phyloP scores from a whole-genome alignment of 1,140 invertebrate species.

The Drosophila lacertosa region DNA sequence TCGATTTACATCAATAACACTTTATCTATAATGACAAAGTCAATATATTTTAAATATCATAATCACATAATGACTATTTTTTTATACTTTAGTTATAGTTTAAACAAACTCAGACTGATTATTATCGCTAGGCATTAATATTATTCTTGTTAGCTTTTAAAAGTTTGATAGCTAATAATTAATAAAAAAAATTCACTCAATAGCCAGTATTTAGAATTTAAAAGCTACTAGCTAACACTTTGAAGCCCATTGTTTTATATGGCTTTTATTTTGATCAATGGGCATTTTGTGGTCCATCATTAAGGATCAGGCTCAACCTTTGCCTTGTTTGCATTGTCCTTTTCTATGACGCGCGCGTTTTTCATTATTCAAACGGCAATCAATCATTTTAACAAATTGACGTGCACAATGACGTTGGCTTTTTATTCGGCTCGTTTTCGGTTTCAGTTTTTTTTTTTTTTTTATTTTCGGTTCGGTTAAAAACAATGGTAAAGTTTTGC shows the following conservation, averaged over 20 bases:
- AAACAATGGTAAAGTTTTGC: slow-evolving; percentile 72
- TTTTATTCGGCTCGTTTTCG: no score
- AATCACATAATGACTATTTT: no score
- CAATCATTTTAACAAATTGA: slow-evolving; percentile 83
- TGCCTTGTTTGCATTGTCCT: slow-evolving; percentile 55
- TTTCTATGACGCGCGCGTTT: slow-evolving; percentile 67
- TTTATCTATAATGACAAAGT: no score
- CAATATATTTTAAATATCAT: no score
- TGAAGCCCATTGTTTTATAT: background rate
- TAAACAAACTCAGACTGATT: no score
- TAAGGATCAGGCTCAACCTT: slow-evolving; percentile 1
- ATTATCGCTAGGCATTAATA: no score
- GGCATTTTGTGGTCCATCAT: slow-evolving; percentile 30
- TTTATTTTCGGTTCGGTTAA: slow-evolving; percentile 39
- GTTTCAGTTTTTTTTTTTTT: slow-evolving; percentile 14
- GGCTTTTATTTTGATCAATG: background rate
- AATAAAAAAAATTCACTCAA: no score
- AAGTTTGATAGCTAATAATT: no score
- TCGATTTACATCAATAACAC: background rate
- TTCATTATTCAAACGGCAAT: slow-evolving; percentile 81
- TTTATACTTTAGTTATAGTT: no score
- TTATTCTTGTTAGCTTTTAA: background rate
- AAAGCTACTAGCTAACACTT: no score
- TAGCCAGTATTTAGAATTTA: no score
- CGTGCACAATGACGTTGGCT: slow-evolving; percentile 75